Conservation (phyloP, 2,888 invertebrate species). For the Leistus spinibarbis region DNA sequence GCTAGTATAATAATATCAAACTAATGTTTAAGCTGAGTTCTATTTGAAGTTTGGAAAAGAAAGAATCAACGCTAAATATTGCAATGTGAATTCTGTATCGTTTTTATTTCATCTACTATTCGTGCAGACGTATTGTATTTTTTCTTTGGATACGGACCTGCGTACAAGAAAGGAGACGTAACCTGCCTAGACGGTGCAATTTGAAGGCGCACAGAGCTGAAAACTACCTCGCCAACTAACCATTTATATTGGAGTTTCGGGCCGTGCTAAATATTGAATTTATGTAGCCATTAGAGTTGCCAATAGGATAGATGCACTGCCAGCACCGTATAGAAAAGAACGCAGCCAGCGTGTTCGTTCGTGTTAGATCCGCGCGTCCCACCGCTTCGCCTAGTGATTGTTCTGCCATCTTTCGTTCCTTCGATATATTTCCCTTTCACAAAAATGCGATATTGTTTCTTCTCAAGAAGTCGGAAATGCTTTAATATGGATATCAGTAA, state of each 20-base stretch:
- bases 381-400: background rate
- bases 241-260: constrained; percentile 50
- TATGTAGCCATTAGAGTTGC: constrained; percentile 51
- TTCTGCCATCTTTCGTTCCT: constrained; percentile 7
- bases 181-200: constrained; percentile 42
- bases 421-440: background rate
- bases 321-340: constrained; percentile 6
- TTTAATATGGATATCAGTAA: background rate
- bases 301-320: constrained; percentile 41
- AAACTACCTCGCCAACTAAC: constrained; percentile 48
- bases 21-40: too few relatives aligned
- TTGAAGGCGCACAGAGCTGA: constrained; percentile 45
- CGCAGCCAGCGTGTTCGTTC: background rate
- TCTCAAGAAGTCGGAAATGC: background rate
- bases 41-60: too few relatives aligned
- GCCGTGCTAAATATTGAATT: constrained; percentile 54
- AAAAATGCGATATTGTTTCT: background rate
- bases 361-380: background rate
- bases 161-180: constrained; percentile 4
- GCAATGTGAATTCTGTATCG: too few relatives aligned
- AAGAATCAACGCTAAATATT: too few relatives aligned
- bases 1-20: too few relatives aligned
- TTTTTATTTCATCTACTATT: too few relatives aligned
- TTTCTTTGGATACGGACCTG: background rate
- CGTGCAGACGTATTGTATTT: background rate